These are phyloP conservation scores for Craterocephalus amniculus DNA, from an alignment of 2,797 vertebrate genomes.

Conservation along the genomic window DNA sequence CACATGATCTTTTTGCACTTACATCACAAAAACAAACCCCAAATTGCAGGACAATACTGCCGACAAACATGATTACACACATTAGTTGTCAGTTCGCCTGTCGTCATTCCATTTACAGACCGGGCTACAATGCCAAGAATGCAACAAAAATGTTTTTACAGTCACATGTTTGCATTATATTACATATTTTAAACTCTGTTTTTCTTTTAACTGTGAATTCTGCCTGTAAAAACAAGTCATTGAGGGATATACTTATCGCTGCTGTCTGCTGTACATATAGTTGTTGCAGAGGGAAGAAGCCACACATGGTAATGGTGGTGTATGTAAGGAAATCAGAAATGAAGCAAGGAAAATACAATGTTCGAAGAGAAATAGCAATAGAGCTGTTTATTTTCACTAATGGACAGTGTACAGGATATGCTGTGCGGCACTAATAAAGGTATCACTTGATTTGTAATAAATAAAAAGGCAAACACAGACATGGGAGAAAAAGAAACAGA, in stretches of 20 bases:
- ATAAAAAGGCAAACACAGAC: constrained; percentile 73
- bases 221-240: constrained; percentile 51
- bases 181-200: constrained; percentile 20
- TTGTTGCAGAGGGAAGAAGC: constrained; percentile 41
- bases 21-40: constrained; percentile 39
- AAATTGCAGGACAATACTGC: constrained; percentile 33
- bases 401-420: constrained; percentile 73
- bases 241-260: constrained; percentile 44
- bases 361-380: constrained; percentile 29
- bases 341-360: background rate
- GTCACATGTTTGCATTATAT: constrained; percentile 44
- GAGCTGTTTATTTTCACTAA: constrained; percentile 69
- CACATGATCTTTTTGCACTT: constrained; percentile 34
- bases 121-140: constrained; percentile 69
- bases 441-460: constrained; percentile 73
- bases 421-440: constrained; percentile 64
- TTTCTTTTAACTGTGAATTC: constrained; percentile 50
- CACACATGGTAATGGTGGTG: constrained; percentile 29
- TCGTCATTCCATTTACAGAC: constrained; percentile 43
- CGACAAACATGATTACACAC: constrained; percentile 57
- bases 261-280: constrained; percentile 4
- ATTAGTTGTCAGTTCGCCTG: constrained; percentile 45
- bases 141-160: constrained; percentile 52
- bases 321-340: constrained; percentile 10
- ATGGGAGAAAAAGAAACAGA: constrained; percentile 39